Evolutionary conservation across 2,113 vertebrate species (phyloP), one percentile per base, ranked within the genome.

Genomic region (Hippocampus zosterae): DNA sequence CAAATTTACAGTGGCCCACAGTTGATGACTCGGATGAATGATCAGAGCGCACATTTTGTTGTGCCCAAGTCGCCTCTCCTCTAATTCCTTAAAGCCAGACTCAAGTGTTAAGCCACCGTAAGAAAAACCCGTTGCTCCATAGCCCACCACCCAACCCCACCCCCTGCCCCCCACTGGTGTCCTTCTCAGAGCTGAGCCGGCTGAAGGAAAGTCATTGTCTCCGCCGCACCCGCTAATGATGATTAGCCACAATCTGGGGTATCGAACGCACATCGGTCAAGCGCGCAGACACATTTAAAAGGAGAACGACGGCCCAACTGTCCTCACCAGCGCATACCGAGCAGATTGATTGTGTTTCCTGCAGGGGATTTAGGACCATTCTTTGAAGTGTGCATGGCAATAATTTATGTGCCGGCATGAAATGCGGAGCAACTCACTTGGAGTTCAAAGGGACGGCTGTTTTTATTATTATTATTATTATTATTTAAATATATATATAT

Each of bases 71-170:
- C 19, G 12, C 27, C 33, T 33, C 13, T 68, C 27, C 67, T 52
- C n/a, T 68, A 68, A 68, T 68, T 68, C 67, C 67, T 56, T 41
- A 68, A 68, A 68, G 50, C 67, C 67, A 53, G 67, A 56, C 52
- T 68, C 52, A n/a, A 68, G 67, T 56, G 52, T 56, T 56, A 56
- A 68, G 67, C 52, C 67, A 56, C 50, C 52, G 3, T 53, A 68
- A 23, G 52, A 41, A 68, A 65, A 67, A 67, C 8, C 25, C 65
- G 18, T 1, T 25, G 27, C 33, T 37, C 1, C 44, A 52, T 7
- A 8, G 46, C 27, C 27, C n/a, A n/a, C 7, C 53, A 0, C 42
- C 46, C 46, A 27, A 27, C 55, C 55, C 1, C 55, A 46, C 46
- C 27, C 65, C 46, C 27, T 2, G 8, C 50, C 66, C 50, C 33